A percentile compares a stretch with the other conserved stretches of the same genome.
Conservation (phyloP, 2,888 invertebrate species). For the Apantesis nais region DNA sequence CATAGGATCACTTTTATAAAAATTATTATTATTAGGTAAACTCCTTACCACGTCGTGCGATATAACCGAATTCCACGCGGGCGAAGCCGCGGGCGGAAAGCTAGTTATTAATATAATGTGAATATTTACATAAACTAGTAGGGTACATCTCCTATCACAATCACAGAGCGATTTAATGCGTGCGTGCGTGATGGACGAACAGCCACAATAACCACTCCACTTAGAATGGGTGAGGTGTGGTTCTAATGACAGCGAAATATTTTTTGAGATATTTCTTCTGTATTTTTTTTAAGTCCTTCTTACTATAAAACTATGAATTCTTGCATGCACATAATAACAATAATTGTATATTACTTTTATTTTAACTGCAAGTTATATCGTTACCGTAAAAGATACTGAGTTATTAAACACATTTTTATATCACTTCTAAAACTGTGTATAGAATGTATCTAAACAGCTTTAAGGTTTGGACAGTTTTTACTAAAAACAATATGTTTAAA, state of each 20-base stretch:
- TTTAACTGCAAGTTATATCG: too few relatives aligned
- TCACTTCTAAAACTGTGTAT: background rate
- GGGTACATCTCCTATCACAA: slow-evolving; percentile 8
- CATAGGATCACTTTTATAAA: too few relatives aligned
- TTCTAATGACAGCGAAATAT: slow-evolving; percentile 4
- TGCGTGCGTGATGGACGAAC: slow-evolving; percentile 16
- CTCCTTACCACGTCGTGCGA: too few relatives aligned
- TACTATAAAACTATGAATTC: too few relatives aligned
- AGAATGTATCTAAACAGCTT: background rate
- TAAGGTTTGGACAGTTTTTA: background rate
- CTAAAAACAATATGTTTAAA: background rate
- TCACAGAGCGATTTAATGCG: slow-evolving; percentile 10
- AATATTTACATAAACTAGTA: slow-evolving; percentile 8
- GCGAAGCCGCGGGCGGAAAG: too few relatives aligned
- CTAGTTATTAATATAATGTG: background rate
- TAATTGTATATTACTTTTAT: too few relatives aligned
- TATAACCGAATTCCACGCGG: too few relatives aligned
- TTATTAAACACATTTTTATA: background rate
- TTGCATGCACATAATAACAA: too few relatives aligned
- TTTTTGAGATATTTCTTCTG: too few relatives aligned
- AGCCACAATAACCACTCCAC: slow-evolving; percentile 19
- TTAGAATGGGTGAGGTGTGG: slow-evolving; percentile 17
- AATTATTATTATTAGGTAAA: too few relatives aligned
- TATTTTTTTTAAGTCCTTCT: too few relatives aligned
- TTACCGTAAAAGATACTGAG: background rate